phyloP scores from a whole-genome alignment of 2,113 vertebrate species.

The Ctenomys sociabilis region DNA sequence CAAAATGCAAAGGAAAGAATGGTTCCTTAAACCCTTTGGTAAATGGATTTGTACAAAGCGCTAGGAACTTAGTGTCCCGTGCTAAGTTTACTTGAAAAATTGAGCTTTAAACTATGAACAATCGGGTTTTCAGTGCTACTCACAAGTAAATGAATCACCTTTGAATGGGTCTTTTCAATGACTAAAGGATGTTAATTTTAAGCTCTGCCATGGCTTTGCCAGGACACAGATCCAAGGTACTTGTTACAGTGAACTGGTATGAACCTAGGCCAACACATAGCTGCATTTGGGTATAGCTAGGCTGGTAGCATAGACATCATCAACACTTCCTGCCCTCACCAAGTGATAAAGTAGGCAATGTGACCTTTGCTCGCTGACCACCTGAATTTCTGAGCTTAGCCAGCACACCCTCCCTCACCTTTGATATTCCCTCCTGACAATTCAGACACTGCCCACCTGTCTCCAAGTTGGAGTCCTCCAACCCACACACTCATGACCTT shows the following conservation, averaged over 20 bases:
- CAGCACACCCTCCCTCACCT: neutral
- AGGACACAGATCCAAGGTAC: neutral
- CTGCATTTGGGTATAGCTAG: neutral
- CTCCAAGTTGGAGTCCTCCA: neutral
- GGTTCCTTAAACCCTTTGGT: neutral
- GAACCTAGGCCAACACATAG: neutral
- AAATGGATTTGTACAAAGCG: neutral
- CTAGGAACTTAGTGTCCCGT: neutral
- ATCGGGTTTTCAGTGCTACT: neutral
- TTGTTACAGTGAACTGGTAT: neutral
- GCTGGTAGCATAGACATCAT: neutral
- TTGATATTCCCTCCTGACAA: neutral
- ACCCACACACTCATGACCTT: neutral
- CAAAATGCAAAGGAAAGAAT: neutral
- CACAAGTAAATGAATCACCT: neutral
- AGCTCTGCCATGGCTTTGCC: neutral
- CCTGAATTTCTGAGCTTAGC: neutral
- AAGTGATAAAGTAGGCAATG: neutral
- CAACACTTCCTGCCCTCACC: neutral
- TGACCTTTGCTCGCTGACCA: neutral
- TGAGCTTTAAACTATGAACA: constrained; percentile 12
- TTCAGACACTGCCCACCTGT: neutral
- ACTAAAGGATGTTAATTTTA: neutral
- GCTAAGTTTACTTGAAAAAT: neutral
- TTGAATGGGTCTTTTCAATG: neutral